Base-by-base conservation (phyloP, 2,113 vertebrate species). In the Emberiza fucata region DNA sequence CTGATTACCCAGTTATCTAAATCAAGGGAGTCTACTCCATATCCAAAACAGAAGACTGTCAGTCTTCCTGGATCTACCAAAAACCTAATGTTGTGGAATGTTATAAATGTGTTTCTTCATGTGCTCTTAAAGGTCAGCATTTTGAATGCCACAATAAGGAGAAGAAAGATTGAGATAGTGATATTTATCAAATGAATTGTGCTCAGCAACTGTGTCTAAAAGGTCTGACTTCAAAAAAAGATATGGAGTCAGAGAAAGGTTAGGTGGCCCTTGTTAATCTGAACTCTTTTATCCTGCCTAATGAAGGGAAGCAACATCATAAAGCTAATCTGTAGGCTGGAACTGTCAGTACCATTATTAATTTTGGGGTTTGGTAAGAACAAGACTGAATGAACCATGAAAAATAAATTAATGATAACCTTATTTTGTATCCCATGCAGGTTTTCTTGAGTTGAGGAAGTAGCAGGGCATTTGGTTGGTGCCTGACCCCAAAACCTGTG, bases 351-450 rank as follows among this genome's bases (percentile, higher is more conserved):
- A 83, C 44, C 45, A 23, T 80, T 80, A 63, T 33, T 60, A 35
- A 54, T 88, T 66, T 77, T 47, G 35, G 29, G 14, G 31, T 28
- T 50, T 44, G 15, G 12, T 88, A 42, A 61, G 94, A 95, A 87
- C 28, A 78, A 87, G 37, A 81, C 42, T 59, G 40, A 91, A 64
- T 63, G 73, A 92, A 90, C 75, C 69, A 77, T 70, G 64, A 54
- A 80, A 88, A 87, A 31, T 35, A 60, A 73, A 81, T 90, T 79
- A 77, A 90, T 66, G 33, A 77, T 96, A 92, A 95, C 45, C 25
- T 90, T 44, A 88, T 96, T 90, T 97, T 97, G 24, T 97, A 76
- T 97, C 81, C 95, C 56, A 48, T 92, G 68, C 95, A 98, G 98
- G 86, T 95, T 88, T 93, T 91, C 69, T 64, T n/a, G 68, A 18